Evolutionary conservation across 2,888 invertebrate genomes (phyloP).

Genomic region (Tholera decimalis): DNA sequence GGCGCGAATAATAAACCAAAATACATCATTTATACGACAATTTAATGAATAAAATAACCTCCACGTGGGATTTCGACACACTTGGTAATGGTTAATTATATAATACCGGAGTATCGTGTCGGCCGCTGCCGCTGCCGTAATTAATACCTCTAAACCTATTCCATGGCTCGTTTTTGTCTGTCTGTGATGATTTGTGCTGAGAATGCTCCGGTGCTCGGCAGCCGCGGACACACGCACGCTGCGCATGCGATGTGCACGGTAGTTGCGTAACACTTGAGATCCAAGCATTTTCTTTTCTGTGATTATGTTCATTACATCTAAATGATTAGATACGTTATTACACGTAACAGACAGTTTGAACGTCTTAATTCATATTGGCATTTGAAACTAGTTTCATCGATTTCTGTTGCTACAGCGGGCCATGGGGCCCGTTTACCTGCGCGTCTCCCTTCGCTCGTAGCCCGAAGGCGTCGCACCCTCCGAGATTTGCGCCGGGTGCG

Average conservation of each 20-base stretch:
- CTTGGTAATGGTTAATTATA: conserved; percentile 76
- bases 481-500: conserved; percentile 88
- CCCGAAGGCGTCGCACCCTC: conserved; percentile 81
- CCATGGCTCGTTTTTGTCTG: conserved; percentile 78
- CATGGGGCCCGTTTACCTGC: conserved; percentile 86
- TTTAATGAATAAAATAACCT: conserved; percentile 73
- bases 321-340: conserved; percentile 54
- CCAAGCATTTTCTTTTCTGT: conserved; percentile 65
- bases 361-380: conserved; percentile 46
- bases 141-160: conserved; percentile 81
- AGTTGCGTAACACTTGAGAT: conserved; percentile 71
- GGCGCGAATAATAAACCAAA: conserved; percentile 64
- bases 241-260: conserved; percentile 68
- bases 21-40: conserved; percentile 69
- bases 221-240: conserved; percentile 64
- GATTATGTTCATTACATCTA: conserved; percentile 71
- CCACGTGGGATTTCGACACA: conserved; percentile 72
- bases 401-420: conserved; percentile 67
- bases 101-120: conserved; percentile 76
- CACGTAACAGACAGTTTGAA: conserved; percentile 39
- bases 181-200: conserved; percentile 79
- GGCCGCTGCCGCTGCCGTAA: conserved; percentile 72
- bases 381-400: conserved; percentile 72
- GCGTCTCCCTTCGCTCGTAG: conserved; percentile 70
- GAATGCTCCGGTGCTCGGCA: conserved; percentile 66